These are phyloP conservation scores for Bujurquina vittata DNA, from an alignment of 2,113 vertebrate genomes.

Conservation along the genomic window DNA sequence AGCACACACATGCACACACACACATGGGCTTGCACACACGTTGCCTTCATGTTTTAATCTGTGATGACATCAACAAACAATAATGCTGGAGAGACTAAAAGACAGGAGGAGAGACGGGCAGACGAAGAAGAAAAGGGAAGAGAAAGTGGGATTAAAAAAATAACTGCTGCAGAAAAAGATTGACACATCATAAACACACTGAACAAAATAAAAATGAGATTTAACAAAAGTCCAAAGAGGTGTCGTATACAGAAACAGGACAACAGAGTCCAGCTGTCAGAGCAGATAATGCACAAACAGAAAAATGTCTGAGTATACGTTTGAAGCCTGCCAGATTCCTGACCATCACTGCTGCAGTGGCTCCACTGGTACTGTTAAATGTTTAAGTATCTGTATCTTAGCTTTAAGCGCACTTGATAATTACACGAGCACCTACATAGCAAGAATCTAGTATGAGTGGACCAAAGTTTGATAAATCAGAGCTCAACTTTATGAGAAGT, in stretches of 20 bases:
- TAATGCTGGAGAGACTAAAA: conserved; percentile 2
- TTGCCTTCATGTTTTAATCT: conserved; percentile 34
- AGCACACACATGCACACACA: not conserved
- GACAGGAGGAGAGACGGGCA: not conserved
- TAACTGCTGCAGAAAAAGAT: not conserved
- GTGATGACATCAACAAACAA: conserved; percentile 30
- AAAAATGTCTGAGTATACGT: not conserved
- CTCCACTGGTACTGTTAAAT: not conserved
- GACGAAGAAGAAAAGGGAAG: not conserved
- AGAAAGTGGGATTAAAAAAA: not conserved
- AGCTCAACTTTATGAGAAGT: not conserved
- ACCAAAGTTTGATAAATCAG: not conserved
- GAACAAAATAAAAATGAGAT: not conserved
- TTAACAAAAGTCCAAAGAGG: not conserved
- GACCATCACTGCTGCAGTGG: not conserved
- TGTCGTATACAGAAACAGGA: not conserved
- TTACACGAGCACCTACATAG: not conserved
- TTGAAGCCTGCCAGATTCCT: not conserved
- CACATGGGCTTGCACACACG: not conserved
- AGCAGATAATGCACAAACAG: not conserved
- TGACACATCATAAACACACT: not conserved
- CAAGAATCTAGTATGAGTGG: not conserved
- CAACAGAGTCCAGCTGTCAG: not conserved
- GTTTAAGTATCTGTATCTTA: not conserved
- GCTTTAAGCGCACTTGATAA: not conserved